A percentile compares a stretch with the other conserved stretches of the same genome.
phyloP scores from a whole-genome alignment of 2,888 invertebrate species.

The Epinotia demarniana region DNA sequence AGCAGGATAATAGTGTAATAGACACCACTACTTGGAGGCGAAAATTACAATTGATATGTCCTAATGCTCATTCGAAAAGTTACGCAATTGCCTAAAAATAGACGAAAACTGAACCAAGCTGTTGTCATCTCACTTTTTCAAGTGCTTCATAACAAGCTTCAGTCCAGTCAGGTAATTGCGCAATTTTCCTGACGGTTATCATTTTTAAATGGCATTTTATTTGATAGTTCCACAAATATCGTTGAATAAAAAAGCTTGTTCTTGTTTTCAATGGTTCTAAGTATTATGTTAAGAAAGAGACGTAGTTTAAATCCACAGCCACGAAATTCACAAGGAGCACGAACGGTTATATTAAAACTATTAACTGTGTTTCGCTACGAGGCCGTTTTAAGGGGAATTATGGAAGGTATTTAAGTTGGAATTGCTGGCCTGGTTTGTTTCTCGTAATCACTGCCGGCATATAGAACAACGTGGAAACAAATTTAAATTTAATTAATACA shows the following conservation, averaged over 20 bases:
- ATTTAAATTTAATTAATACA: background rate
- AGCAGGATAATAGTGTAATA: no score
- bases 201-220: background rate
- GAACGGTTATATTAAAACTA: slow-evolving; percentile 6
- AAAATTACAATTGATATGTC: no score
- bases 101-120: background rate
- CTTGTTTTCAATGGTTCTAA: background rate
- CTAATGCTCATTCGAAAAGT: no score
- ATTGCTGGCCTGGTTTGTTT: background rate
- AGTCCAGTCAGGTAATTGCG: background rate
- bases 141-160: background rate
- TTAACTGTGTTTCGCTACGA: background rate
- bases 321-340: slow-evolving; percentile 1
- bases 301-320: slow-evolving; percentile 3
- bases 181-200: background rate
- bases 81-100: no score
- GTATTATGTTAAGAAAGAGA: background rate
- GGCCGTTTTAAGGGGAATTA: slow-evolving; percentile 8
- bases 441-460: background rate
- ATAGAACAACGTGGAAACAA: background rate
- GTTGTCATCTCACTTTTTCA: background rate
- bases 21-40: no score
- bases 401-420: slow-evolving; percentile 12
- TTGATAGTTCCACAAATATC: background rate
- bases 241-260: background rate